Conservation (phyloP, 2,113 vertebrate genomes). For the Toxotes jaculatrix region DNA sequence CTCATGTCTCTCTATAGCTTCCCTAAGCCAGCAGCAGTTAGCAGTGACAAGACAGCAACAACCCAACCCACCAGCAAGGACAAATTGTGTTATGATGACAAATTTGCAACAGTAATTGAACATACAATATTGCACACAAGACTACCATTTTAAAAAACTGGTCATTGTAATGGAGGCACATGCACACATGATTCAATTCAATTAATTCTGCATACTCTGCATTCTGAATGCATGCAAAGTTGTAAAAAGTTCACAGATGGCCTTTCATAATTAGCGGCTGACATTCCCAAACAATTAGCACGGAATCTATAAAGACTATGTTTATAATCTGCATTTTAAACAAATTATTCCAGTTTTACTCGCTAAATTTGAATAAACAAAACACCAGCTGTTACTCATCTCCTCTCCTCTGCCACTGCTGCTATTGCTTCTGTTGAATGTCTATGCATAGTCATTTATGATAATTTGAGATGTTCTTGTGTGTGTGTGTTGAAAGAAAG, state of each 20-base stretch:
- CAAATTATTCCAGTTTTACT: slow-evolving; percentile 32
- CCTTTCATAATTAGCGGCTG: slow-evolving; percentile 26
- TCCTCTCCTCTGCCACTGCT: neutral
- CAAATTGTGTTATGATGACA: too few relatives aligned
- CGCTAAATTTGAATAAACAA: slow-evolving; percentile 26
- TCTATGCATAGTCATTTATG: slow-evolving; percentile 9
- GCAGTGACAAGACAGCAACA: neutral
- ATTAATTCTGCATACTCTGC: neutral
- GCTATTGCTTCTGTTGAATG: neutral
- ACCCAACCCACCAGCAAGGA: neutral
- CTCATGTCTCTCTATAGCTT: neutral
- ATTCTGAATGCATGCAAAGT: slow-evolving; percentile 16
- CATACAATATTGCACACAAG: neutral
- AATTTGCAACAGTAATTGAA: neutral
- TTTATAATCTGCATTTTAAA: slow-evolving; percentile 47
- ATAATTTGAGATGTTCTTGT: slow-evolving; percentile 7
- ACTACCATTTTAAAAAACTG: neutral
- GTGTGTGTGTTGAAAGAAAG: neutral
- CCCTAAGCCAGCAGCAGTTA: neutral
- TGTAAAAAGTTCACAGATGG: slow-evolving; percentile 28
- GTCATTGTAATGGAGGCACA: slow-evolving; percentile 15
- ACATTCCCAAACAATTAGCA: slow-evolving; percentile 32
- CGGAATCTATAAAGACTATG: slow-evolving; percentile 37
- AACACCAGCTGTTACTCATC: slow-evolving; percentile 24
- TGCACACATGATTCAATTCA: slow-evolving; percentile 6